These are phyloP conservation scores for Hemibagrus wyckioides DNA, from an alignment of 2,113 vertebrate species.

Conservation along the genomic window DNA sequence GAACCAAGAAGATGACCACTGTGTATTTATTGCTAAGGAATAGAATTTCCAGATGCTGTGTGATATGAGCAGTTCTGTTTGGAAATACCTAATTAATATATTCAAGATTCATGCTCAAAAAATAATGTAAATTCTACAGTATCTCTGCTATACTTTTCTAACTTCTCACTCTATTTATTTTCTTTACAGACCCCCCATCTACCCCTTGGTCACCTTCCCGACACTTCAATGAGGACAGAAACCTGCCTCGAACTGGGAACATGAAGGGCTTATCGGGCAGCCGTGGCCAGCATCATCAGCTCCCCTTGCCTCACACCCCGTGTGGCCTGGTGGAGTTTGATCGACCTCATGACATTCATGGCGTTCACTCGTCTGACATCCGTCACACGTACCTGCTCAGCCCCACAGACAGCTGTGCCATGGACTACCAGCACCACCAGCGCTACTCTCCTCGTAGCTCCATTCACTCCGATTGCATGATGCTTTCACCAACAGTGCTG, in stretches of 20 bases:
- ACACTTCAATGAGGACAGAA: constrained; percentile 93
- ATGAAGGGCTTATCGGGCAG: constrained; percentile 96
- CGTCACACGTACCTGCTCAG: constrained; percentile 93
- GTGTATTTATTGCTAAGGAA: background rate
- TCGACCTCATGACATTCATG: constrained; percentile 80
- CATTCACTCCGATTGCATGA: constrained; percentile 95
- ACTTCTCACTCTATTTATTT: constrained; percentile 49
- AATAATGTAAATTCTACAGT: background rate
- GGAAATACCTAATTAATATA: background rate
- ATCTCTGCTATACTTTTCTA: constrained; percentile 28
- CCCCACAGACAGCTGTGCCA: constrained; percentile 90
- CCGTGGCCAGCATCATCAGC: constrained; percentile 86
- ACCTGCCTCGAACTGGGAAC: constrained; percentile 85
- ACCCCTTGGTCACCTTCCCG: constrained; percentile 85
- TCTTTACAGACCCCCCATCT: constrained; percentile 86
- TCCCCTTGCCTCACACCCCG: constrained; percentile 85
- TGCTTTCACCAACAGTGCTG: constrained; percentile 87
- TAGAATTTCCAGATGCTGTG: background rate
- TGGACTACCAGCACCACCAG: constrained; percentile 89
- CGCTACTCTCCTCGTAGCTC: constrained; percentile 93
- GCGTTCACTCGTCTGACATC: constrained; percentile 83
- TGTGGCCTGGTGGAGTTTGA: constrained; percentile 87
- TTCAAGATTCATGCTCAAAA: background rate
- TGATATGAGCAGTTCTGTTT: background rate
- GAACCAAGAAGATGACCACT: background rate